A percentile compares a stretch with the other conserved stretches of the same genome.
These are phyloP conservation scores for Aethina tumida DNA, from an alignment of 1,140 invertebrate species.

Conservation along the genomic window DNA sequence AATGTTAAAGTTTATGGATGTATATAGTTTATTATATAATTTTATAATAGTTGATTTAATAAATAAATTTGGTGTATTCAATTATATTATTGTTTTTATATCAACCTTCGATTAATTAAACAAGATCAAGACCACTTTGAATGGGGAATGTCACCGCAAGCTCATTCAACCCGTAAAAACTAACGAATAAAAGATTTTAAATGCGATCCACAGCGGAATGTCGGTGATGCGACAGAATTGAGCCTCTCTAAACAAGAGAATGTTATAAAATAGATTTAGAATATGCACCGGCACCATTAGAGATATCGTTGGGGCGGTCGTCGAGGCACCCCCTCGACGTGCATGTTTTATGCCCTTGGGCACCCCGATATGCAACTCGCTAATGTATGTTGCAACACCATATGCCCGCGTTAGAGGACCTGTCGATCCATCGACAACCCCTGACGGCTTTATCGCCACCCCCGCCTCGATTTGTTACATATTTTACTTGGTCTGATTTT, in stretches of 20 bases:
- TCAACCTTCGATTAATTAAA: too few relatives aligned
- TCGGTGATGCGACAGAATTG: background rate
- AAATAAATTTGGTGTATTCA: too few relatives aligned
- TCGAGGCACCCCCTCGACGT: conserved; percentile 16
- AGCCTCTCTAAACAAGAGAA: conserved; percentile 6
- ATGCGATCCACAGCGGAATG: background rate
- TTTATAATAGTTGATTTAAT: too few relatives aligned
- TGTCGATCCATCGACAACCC: conserved; percentile 21
- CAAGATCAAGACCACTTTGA: too few relatives aligned
- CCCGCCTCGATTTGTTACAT: conserved; percentile 18
- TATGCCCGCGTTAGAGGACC: conserved; percentile 29
- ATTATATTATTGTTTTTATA: too few relatives aligned
- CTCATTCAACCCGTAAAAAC: too few relatives aligned
- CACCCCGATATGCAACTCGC: conserved; percentile 20
- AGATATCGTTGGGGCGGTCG: conserved; percentile 21
- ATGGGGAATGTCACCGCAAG: too few relatives aligned
- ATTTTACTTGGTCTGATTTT: conserved; percentile 17
- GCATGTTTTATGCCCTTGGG: conserved; percentile 22
- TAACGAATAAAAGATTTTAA: background rate
- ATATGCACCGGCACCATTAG: conserved; percentile 12
- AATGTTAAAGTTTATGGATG: too few relatives aligned
- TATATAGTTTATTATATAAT: too few relatives aligned
- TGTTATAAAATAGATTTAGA: conserved; percentile 19
- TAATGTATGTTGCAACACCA: conserved; percentile 32
- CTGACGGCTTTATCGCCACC: conserved; percentile 22